Evolutionary conservation across 1,140 invertebrate species (phyloP), one percentile per base, ranked within the genome.

Genomic region (Drosophila micromelanica): DNA sequence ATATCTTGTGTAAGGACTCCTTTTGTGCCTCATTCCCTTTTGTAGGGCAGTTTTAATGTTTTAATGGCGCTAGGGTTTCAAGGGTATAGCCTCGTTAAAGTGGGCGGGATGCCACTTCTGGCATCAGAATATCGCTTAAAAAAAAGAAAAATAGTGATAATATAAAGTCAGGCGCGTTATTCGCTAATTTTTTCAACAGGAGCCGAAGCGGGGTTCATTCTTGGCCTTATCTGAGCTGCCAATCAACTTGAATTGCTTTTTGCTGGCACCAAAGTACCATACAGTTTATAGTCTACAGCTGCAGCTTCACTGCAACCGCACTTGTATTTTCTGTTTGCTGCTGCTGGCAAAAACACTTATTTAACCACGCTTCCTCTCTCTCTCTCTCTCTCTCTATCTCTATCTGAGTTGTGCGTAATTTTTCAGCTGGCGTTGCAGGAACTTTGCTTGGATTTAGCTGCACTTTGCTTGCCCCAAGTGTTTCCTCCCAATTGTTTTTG

Each of bases 201-300:
- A 9, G 23, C 30, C 46, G 13, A 35, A 35, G 15, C 13, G 32
- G 51, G 45, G 49, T 69, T 49, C 57, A 37, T 70, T 42, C 46
- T 62, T 55, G 55, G 38, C 64, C 76, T 63, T 68, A 75, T 80
- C 70, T 71, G 35, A 42, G 67, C 46, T 80, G 43, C 65, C 67
- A 82, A 87, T 87, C 81, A 86, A 63, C 49, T 42, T 60, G 59
- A 84, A 84, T 84, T 71, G 70, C 70, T 63, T 60, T 55, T 63
- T 63, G 57, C 62, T 72, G 73, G 56, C 62, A 63, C 62, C 72
- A 43, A 70, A 70, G 73, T 74, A 56, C 54, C 42, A 27, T 43
- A 60, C 27, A 51, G 43, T n/a, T 67, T 38, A 23, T 43, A 32
- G 20, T 30, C 49, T 42, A 15, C 42, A 51, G 32, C 13, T 51